Evolutionary conservation across 2,797 vertebrate genomes (phyloP).

Genomic region (Halcyon smyrnensis): DNA sequence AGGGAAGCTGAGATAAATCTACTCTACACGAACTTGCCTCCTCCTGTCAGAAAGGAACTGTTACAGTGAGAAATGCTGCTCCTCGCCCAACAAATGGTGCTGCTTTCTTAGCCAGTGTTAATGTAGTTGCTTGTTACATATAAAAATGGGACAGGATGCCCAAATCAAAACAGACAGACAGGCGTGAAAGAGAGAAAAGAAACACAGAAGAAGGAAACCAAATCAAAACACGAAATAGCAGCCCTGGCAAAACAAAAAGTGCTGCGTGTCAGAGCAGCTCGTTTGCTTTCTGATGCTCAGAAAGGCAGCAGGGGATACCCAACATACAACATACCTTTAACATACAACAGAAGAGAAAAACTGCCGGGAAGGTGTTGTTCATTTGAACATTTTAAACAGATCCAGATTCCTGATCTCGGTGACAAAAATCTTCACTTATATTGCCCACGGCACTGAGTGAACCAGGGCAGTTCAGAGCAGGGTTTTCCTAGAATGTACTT

Average conservation of each 20-base stretch:
- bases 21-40: not conserved
- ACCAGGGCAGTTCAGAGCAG: not conserved
- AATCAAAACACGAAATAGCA: not conserved
- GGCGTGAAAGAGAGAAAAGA: slow-evolving; percentile 26
- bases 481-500: not conserved
- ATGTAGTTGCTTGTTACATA: not conserved
- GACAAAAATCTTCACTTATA: not conserved
- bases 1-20: not conserved
- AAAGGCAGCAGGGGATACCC: not conserved
- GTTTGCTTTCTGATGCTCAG: not conserved
- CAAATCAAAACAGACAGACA: slow-evolving; percentile 54
- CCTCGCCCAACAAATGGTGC: not conserved
- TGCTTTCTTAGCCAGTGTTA: not conserved
- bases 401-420: not conserved
- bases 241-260: not conserved
- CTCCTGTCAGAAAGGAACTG: not conserved
- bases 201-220: slow-evolving; percentile 17
- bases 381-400: not conserved
- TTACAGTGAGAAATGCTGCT: not conserved
- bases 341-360: not conserved
- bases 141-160: slow-evolving; percentile 2
- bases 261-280: not conserved
- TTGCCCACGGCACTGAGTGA: not conserved
- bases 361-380: not conserved
- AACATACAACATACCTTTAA: not conserved